Conservation (phyloP, 2,888 invertebrate genomes). For the Rotaria sp. region DNA sequence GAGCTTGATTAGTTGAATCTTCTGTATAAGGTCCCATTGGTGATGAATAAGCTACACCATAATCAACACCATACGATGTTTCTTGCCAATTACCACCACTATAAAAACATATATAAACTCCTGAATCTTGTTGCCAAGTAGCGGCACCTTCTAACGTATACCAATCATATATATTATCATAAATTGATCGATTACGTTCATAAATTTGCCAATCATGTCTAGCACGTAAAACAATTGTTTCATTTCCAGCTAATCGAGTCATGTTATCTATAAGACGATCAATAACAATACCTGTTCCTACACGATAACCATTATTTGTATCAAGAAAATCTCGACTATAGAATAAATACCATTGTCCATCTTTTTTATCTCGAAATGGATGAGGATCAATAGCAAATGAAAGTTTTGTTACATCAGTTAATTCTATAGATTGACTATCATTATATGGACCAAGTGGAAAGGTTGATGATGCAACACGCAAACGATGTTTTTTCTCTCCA, state of each 20-base stretch:
- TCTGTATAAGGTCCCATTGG: not conserved
- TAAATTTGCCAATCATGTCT: not conserved
- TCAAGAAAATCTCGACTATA: not conserved
- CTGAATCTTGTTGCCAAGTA: not conserved
- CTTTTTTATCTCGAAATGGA: not conserved
- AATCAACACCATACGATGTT: not conserved
- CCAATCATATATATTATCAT: not conserved
- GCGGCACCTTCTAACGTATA: not conserved
- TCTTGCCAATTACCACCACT: not conserved
- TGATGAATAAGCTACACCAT: not conserved
- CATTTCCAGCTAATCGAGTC: not conserved
- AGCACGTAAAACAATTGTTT: not conserved
- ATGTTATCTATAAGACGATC: not conserved
- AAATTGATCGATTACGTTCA: not conserved
- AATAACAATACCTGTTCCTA: not conserved
- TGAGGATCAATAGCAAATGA: not conserved
- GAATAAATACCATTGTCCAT: conserved; percentile 3
- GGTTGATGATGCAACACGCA: not conserved
- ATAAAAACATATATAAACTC: not conserved
- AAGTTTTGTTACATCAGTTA: not conserved
- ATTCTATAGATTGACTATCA: not conserved
- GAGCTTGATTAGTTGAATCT: not conserved
- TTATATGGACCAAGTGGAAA: not conserved
- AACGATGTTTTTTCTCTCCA: not conserved
- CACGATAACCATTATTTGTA: not conserved